These are phyloP conservation scores for Plebejus anna DNA, from an alignment of 2,888 invertebrate species.

Conservation along the genomic window DNA sequence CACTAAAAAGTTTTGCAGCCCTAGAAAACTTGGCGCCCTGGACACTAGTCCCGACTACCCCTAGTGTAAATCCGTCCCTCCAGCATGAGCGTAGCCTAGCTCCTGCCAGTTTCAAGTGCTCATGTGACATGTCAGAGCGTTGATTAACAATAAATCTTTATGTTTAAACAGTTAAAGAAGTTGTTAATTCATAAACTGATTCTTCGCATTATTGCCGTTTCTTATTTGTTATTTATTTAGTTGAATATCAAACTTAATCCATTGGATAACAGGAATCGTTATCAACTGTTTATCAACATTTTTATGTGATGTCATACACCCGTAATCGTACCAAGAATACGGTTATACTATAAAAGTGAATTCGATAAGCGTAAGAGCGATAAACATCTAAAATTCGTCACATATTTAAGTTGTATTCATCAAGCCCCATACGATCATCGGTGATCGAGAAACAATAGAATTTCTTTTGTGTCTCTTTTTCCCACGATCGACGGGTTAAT, in stretches of 20 bases:
- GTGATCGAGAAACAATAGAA: too few species aligned
- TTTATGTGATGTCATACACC: conserved; percentile 1
- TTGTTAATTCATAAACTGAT: background rate
- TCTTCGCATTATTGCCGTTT: background rate
- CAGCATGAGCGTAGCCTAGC: too few species aligned
- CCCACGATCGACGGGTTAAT: too few species aligned
- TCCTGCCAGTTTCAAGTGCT: too few species aligned
- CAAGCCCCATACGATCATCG: too few species aligned
- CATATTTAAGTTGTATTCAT: background rate
- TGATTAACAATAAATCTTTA: background rate
- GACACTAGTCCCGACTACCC: too few species aligned
- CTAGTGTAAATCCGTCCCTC: too few species aligned
- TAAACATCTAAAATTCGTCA: conserved; percentile 7
- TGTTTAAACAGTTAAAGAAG: background rate
- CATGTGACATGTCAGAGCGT: background rate
- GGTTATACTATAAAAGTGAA: conserved; percentile 8
- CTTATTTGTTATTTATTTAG: background rate
- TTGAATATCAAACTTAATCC: background rate
- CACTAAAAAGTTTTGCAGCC: too few species aligned
- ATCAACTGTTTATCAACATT: conserved; percentile 16
- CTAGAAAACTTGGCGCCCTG: too few species aligned
- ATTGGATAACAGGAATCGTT: conserved; percentile 1
- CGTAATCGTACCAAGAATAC: conserved; percentile 25
- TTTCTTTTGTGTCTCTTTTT: too few species aligned
- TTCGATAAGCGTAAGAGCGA: conserved; percentile 17